Percentiles rank a stretch among this genome's conserved stretches.
Conservation (phyloP, 2,113 vertebrate species). For the Notothenia coriiceps region DNA sequence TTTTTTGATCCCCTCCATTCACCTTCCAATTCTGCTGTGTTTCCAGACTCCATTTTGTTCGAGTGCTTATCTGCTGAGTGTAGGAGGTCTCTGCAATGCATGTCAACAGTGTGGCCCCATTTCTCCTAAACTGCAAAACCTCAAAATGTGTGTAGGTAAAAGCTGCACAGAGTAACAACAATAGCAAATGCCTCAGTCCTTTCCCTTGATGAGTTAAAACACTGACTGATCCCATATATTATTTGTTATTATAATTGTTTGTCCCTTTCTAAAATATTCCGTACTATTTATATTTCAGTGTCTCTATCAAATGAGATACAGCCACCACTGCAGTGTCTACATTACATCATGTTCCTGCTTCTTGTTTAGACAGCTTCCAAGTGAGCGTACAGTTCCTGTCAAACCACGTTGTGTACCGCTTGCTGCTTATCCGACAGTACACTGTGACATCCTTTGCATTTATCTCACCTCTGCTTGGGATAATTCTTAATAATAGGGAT, state of each 20-base stretch:
- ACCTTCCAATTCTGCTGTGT: not conserved
- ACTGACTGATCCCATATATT: not conserved
- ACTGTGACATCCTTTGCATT: not conserved
- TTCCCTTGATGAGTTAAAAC: not conserved
- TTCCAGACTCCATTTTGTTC: slow-evolving; percentile 65
- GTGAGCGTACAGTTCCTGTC: slow-evolving; percentile 8
- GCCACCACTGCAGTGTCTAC: slow-evolving; percentile 16
- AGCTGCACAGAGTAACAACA: slow-evolving; percentile 18
- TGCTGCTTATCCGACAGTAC: not conserved
- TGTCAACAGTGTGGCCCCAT: slow-evolving; percentile 26
- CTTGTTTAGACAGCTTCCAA: slow-evolving; percentile 34
- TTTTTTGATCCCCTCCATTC: not conserved
- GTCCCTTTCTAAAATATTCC: not conserved
- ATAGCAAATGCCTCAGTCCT: not conserved
- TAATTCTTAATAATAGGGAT: slow-evolving; percentile 8
- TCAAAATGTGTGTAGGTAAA: slow-evolving; percentile 33
- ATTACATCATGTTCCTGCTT: not conserved
- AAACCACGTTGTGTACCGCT: slow-evolving; percentile 7
- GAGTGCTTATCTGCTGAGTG: slow-evolving; percentile 30
- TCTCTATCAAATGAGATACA: slow-evolving; percentile 7
- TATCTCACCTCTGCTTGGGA: not conserved
- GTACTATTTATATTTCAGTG: not conserved
- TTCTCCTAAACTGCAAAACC: slow-evolving; percentile 32
- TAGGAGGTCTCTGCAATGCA: slow-evolving; percentile 20
- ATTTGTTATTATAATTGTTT: not conserved